Evolutionary conservation across 2,888 invertebrate genomes (phyloP), one percentile per base, ranked within the genome.

Genomic region (Drosophila nr. perissopoda): DNA sequence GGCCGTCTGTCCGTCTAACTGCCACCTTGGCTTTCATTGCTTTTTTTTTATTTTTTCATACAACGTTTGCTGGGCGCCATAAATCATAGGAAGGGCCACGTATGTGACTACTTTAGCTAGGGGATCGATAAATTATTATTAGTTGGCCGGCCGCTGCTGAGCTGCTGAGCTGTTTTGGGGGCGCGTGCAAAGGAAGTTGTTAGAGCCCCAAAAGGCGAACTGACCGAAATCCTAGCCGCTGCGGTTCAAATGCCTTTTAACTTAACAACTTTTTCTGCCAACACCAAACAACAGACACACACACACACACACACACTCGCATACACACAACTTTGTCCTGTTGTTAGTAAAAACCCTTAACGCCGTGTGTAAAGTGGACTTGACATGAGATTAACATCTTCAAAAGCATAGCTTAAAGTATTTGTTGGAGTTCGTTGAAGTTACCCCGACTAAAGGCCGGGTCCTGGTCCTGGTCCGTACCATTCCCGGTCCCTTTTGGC

Each of bases 61-160:
- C 21, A 25, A 70, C 72, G 82, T 78, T 77, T 71, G 79, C 70
- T 66, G 74, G 76, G 75, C 72, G 81, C 82, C 78, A 90, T 90
- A 90, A 90, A 90, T 90, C 90, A 90, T 88, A 89, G 86, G 74
- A 80, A 80, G 80, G 81, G 71, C 75, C 81, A 79, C 81, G 86
- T 82, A 79, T 89, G 86, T 82, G 82, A 81, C 83, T 81, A 79
- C 90, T 89, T 81, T 75, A 80, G 89, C 90, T 89, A 74, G 78
- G 84, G 84, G 86, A 89, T 91, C 91, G 90, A 91, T 91, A 91
- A 91, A 91, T 91, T 91, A 91, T 91, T 91, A 91, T 91, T 91
- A 91, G 91, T 91, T 90, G 86, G 82, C 81, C 82, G 71, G 76
- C 57, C 76, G 74, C 61, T 56, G 58, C 36, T 52, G 42, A 40